phyloP scores from a whole-genome alignment of 1,140 invertebrate genomes.

The Zaprionus kolodkinae region DNA sequence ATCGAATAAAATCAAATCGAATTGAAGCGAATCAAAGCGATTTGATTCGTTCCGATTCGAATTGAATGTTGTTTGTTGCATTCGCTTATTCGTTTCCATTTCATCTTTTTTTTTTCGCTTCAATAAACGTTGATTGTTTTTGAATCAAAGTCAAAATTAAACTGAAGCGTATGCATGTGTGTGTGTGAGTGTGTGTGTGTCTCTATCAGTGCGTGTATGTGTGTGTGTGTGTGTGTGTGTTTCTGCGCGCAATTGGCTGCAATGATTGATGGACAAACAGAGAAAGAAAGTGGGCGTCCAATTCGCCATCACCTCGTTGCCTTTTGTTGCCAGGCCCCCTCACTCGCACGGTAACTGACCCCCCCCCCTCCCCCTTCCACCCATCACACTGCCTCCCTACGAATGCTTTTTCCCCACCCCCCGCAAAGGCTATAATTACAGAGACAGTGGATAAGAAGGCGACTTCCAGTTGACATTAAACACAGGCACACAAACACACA shows the following conservation, averaged over 20 bases:
- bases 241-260: slow-evolving; percentile 26
- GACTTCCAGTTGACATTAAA: slow-evolving; percentile 31
- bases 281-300: slow-evolving; percentile 35
- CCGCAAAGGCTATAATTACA: slow-evolving; percentile 22
- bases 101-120: slow-evolving; percentile 17
- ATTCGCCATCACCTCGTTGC: slow-evolving; percentile 20
- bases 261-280: slow-evolving; percentile 49
- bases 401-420: neutral
- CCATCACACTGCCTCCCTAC: neutral
- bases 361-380: neutral
- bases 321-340: slow-evolving; percentile 29
- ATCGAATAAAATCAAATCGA: slow-evolving; percentile 21
- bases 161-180: neutral
- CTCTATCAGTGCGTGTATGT: neutral
- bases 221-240: slow-evolving; percentile 2
- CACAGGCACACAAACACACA: slow-evolving; percentile 14
- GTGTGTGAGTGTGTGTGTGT: slow-evolving; percentile 6
- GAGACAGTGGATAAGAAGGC: slow-evolving; percentile 30
- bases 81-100: slow-evolving; percentile 8
- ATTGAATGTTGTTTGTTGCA: slow-evolving; percentile 12
- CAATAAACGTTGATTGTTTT: slow-evolving; percentile 43
- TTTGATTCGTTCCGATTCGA: slow-evolving; percentile 5
- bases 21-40: slow-evolving; percentile 16
- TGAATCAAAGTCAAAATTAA: slow-evolving; percentile 28
- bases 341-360: neutral